Conservation (phyloP, 2,797 vertebrate genomes). For the Chanos chanos region DNA sequence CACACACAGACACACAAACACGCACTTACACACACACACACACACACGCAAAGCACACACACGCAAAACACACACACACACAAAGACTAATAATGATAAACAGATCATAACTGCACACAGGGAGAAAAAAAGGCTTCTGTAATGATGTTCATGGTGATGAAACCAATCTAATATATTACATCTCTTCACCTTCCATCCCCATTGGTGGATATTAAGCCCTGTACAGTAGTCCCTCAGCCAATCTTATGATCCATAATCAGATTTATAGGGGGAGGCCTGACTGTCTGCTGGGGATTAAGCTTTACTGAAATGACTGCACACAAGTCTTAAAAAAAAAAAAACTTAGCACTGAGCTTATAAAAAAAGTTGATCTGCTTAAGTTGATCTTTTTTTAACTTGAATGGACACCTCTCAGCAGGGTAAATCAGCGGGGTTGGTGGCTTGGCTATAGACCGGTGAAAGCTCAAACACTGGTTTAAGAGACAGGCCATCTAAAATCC, state of each 20-base stretch:
- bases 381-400: slow-evolving; percentile 34
- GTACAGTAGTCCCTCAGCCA: slow-evolving; percentile 36
- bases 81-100: slow-evolving; percentile 19
- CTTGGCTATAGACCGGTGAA: slow-evolving; percentile 14
- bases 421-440: slow-evolving; percentile 1
- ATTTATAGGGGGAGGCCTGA: slow-evolving; percentile 32
- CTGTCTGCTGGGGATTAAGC: slow-evolving; percentile 36
- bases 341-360: slow-evolving; percentile 28
- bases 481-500: slow-evolving; percentile 32
- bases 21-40: neutral
- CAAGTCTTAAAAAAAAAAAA: slow-evolving; percentile 36
- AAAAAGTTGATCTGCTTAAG: slow-evolving; percentile 40
- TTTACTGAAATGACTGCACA: slow-evolving; percentile 32
- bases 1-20: neutral
- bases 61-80: neutral
- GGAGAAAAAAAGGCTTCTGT: slow-evolving; percentile 18
- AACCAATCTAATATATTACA: slow-evolving; percentile 40
- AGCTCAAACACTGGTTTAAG: slow-evolving; percentile 17
- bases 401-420: slow-evolving; percentile 11
- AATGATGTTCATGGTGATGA: slow-evolving; percentile 41
- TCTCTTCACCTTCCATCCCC: slow-evolving; percentile 32
- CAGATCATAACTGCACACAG: slow-evolving; percentile 4
- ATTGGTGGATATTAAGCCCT: slow-evolving; percentile 43
- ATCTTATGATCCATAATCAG: slow-evolving; percentile 47
- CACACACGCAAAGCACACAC: slow-evolving; percentile 6